Evolutionary conservation across 2,888 invertebrate species (phyloP), one percentile per base, ranked within the genome.

Genomic region (Drosophila putrida): DNA sequence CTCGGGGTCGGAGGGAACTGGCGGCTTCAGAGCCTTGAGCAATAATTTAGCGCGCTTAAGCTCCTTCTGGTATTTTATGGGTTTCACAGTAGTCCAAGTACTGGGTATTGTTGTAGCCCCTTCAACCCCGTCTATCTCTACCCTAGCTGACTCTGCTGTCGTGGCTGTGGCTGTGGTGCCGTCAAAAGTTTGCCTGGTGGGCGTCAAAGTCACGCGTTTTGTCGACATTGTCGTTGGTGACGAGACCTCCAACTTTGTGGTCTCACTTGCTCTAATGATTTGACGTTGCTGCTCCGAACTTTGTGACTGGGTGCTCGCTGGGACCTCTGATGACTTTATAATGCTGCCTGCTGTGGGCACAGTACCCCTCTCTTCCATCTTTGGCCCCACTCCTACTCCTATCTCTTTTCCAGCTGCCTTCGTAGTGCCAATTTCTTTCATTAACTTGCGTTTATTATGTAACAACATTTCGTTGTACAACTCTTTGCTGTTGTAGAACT

Each of bases 401-500:
- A 8, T 3, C 31, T 43, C 35, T 13, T 11, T 11, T 36, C 10
- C 54, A 6, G 58, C 33, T n/a, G 51, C 31, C 31, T 31, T 31
- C 31, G 31, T 31, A n/a, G 64, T 50, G 38, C 55, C 71, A 64
- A 64, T 62, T 64, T 69, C 86, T 64, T 82, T 78, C 74, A 86
- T 78, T 79, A 89, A 80, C 70, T 90, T 87, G 53, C 82, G 86
- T 67, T 83, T 90, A 75, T 90, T 90, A 68, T 90, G 89, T 62
- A 87, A 83, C 71, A 91, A 80, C 92, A 92, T 90, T 82, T 92
- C 92, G 78, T 90, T 93, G 78, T 92, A 91, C 61, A 93, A 65
- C 73, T 93, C 93, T 65, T 92, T 92, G 84, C 91, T 92, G 67
- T 93, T 93, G 82, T 92, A 92, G 75, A 92, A 92, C 80, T 92